A percentile compares a stretch with the other conserved stretches of the same genome.
Evolutionary conservation across 2,113 vertebrate genomes (phyloP).

Genomic region (Dermatemys mawii): DNA sequence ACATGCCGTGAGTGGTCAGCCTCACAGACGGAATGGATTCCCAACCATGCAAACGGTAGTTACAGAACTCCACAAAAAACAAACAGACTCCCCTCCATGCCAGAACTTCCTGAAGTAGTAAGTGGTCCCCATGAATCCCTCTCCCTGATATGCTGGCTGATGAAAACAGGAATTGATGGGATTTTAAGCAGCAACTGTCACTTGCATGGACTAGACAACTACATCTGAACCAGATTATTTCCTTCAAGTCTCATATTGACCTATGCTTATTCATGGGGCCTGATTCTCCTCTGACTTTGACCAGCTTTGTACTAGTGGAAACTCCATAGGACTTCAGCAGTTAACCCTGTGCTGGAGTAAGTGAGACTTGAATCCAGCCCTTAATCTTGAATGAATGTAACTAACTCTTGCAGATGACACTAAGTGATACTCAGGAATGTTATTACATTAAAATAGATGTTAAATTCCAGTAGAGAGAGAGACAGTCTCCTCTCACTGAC

Average conservation of each 20-base stretch:
- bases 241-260: background rate
- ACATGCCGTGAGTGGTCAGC: background rate
- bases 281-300: background rate
- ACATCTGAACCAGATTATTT: background rate
- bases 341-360: background rate
- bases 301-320: accelerated
- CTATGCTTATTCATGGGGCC: background rate
- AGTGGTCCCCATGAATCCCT: background rate
- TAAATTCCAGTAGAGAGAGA: background rate
- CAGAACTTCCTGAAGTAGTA: background rate
- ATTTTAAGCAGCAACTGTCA: background rate
- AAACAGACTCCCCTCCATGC: background rate
- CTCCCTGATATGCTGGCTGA: background rate
- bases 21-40: background rate
- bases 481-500: background rate
- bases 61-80: background rate
- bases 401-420: background rate
- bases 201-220: background rate
- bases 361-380: background rate
- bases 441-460: background rate
- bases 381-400: background rate
- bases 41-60: background rate
- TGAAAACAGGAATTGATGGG: background rate
- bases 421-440: background rate
- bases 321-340: background rate